phyloP scores from a whole-genome alignment of 2,888 invertebrate genomes.

The Lasioglossum oenotherae region DNA sequence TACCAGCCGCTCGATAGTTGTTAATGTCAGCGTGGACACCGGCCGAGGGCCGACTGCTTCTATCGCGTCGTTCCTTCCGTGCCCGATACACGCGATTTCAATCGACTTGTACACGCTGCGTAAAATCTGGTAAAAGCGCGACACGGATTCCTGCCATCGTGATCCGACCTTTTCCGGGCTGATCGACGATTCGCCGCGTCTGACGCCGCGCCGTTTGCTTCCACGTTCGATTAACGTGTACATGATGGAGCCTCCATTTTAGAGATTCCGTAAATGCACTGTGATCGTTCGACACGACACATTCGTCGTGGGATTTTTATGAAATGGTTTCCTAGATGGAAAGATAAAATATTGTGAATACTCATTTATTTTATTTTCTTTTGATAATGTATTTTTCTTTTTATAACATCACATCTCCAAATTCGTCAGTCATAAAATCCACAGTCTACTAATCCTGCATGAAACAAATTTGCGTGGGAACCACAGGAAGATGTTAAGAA shows the following conservation, averaged over 20 bases:
- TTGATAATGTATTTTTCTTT: no score
- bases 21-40: conserved; percentile 21
- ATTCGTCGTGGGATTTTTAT: no score
- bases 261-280: neutral
- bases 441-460: no score
- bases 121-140: conserved; percentile 48
- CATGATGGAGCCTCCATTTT: neutral
- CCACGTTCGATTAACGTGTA: neutral
- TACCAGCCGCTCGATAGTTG: conserved; percentile 42
- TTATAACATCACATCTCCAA: no score
- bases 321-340: no score
- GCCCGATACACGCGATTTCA: conserved; percentile 3
- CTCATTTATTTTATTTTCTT: no score
- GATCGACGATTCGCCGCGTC: neutral
- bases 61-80: neutral
- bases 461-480: no score
- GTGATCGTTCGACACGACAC: neutral
- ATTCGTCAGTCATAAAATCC: no score
- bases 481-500: no score
- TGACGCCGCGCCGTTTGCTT: neutral
- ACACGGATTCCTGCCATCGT: conserved; percentile 30
- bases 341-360: no score
- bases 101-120: conserved; percentile 18
- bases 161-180: neutral
- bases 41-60: neutral